These are phyloP conservation scores for Rattus rattus DNA, from an alignment of 2,113 vertebrate genomes.

Conservation along the genomic window DNA sequence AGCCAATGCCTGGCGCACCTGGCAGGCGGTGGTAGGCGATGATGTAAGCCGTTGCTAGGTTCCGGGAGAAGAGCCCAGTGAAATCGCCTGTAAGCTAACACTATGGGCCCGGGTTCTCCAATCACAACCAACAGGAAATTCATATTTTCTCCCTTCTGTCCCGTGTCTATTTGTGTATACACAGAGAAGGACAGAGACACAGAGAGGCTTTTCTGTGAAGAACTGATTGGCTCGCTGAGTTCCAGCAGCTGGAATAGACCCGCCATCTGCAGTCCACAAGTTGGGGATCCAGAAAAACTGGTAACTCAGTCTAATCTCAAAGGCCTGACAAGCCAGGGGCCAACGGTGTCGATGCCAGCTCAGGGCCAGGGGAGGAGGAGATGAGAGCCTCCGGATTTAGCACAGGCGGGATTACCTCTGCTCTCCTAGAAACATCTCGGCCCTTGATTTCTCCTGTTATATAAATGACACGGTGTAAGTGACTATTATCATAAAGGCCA, in stretches of 20 bases:
- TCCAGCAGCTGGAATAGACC: neutral
- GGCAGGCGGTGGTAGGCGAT: too few species aligned
- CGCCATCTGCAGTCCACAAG: neutral
- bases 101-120: neutral
- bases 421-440: constrained; percentile 38
- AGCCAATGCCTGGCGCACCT: too few species aligned
- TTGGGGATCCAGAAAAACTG: neutral
- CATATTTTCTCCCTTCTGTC: neutral
- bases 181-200: neutral
- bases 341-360: too few species aligned
- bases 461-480: constrained; percentile 54
- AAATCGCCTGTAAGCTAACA: too few species aligned
- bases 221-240: neutral
- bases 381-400: neutral
- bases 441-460: constrained; percentile 51
- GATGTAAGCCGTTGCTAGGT: too few species aligned
- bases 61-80: too few species aligned
- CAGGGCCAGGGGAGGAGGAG: neutral
- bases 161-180: too few species aligned
- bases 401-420: neutral
- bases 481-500: constrained; percentile 62
- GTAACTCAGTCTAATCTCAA: neutral
- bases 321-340: neutral
- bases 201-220: neutral
- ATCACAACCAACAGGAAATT: neutral